A percentile compares a stretch with the other conserved stretches of the same genome.
These are phyloP conservation scores for Drosophila dunni DNA, from an alignment of 1,140 invertebrate species.

Conservation along the genomic window DNA sequence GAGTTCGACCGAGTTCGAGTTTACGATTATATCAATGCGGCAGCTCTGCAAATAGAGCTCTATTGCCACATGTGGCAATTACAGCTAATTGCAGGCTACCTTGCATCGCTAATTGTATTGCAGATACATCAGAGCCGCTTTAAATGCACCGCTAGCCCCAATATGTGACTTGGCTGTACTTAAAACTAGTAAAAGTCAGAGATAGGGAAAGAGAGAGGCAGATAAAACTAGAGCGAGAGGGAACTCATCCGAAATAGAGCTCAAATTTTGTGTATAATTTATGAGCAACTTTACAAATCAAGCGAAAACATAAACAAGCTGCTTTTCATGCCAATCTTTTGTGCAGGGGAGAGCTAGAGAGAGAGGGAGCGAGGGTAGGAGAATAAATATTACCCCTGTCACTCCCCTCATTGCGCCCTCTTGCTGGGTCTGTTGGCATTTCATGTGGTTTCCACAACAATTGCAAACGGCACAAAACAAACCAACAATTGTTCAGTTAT, in stretches of 20 bases:
- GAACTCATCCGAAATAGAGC: background rate
- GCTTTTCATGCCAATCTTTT: slow-evolving; percentile 1
- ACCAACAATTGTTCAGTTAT: slow-evolving; percentile 62
- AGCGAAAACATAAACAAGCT: slow-evolving; percentile 78
- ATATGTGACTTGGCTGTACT: background rate
- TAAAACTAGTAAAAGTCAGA: background rate
- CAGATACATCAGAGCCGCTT: slow-evolving; percentile 3
- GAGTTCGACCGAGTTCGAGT: background rate
- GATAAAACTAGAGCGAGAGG: background rate
- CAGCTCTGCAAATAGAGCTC: slow-evolving; percentile 22
- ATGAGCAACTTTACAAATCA: slow-evolving; percentile 79
- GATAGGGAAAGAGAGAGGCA: background rate
- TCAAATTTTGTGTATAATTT: slow-evolving; percentile 58
- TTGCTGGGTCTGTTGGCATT: slow-evolving; percentile 58
- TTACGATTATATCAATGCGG: background rate
- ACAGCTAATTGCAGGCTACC: slow-evolving; percentile 26
- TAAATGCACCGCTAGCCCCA: background rate
- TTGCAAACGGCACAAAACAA: slow-evolving; percentile 52
- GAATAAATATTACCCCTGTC: slow-evolving; percentile 32
- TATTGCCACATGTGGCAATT: slow-evolving; percentile 42
- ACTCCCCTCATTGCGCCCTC: slow-evolving; percentile 53
- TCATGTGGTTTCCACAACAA: slow-evolving; percentile 73
- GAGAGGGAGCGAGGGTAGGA: background rate
- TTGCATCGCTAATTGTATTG: slow-evolving; percentile 11
- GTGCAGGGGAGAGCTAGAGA: background rate